Evolutionary conservation across 2,113 vertebrate species (phyloP), one percentile per base, ranked within the genome.

Genomic region (Marcusenius ussheri): DNA sequence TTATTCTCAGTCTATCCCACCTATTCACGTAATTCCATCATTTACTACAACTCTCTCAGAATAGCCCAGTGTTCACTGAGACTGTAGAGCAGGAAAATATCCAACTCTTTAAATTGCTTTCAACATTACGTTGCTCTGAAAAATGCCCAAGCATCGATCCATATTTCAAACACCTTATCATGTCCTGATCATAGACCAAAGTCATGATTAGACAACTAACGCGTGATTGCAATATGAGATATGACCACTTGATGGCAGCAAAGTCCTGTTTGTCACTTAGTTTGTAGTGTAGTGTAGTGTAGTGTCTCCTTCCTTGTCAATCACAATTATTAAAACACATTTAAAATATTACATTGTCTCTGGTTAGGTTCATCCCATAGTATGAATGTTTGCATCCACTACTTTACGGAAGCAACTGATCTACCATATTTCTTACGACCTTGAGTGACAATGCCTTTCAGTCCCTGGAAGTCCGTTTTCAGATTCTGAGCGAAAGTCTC

Each of bases 241-340:
- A 88, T 31, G 35, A 46, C 87, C 87, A 88, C 87, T 66, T 62
- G 87, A 66, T 58, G 87, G 87, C 53, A 66, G 87, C 51, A 88
- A 88, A 88, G 53, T 35, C 35, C n/a, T 2, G 31, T 80, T 42
- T 80, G 74, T 19, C 31, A 35, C 15, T 15, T 39, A 39, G 13
- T 77, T 17, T 80, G 70, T 4, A 39, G 31, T 35, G 66, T 77
- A 15, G 31, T 35, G 66, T 77, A 15, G 15, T 0, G 10, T 77
- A 39, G 39, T 7, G 74, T 39, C 31, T 39, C 24, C 5, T 11
- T 66, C 70, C 35, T 42, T 80, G 35, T 35, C 74, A 35, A 15
- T 42, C 35, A 5, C 15, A 42, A 42, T 35, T 17, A 42, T 39
- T 42, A 42, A 80, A 42, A 80, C 31, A 80, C 4, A 70, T 56